Base-by-base conservation (phyloP, 2,113 vertebrate species). In the Haliaeetus leucogaster region DNA sequence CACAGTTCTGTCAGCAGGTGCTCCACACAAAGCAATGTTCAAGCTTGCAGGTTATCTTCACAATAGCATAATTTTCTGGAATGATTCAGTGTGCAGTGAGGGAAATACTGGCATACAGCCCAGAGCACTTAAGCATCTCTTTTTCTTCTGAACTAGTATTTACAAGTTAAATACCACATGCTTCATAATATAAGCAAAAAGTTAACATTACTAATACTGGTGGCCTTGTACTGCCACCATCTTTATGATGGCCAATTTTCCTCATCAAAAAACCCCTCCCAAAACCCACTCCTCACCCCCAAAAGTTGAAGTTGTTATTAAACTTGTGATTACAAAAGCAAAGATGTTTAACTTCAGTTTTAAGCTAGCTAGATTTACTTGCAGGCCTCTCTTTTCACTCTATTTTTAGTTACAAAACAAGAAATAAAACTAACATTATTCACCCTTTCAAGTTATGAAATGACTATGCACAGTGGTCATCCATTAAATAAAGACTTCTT, bases 71-170 rank as follows among this genome's bases (percentile, higher is more conserved):
- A 93, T 96, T 93, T 92, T 92, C 91, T 92, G 65, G 40, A 81
- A 95, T 93, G 86, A 97, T 95, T 96, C 94, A 95, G 72, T 1
- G 1, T 87, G 73, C 40, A 92, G 61, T 91, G 73, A 61, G 65
- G 61, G 70, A 93, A 92, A 86, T 68, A 59, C 65, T 95, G 97
- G 94, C 97, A 72, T 34, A 89, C 13, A 43, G 83, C 94, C 95
- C 83, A 91, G 86, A 89, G 61, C 84, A 76, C 62, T 95, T 89
- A 76, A 58, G 65, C 40, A 65, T 87, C 19, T 85, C 87, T 89
- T 85, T 63, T 91, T 88, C 53, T 88, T 94, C 88, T 78, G 79
- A 96, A 81, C 58, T 83, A 96, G 74, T 95, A 92, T 86, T 95
- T 97, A 95, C 67, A 90, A 93, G 87, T 94, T 77, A 93, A 96